Conservation (phyloP, 2,888 invertebrate genomes). For the Eupithecia inturbata region DNA sequence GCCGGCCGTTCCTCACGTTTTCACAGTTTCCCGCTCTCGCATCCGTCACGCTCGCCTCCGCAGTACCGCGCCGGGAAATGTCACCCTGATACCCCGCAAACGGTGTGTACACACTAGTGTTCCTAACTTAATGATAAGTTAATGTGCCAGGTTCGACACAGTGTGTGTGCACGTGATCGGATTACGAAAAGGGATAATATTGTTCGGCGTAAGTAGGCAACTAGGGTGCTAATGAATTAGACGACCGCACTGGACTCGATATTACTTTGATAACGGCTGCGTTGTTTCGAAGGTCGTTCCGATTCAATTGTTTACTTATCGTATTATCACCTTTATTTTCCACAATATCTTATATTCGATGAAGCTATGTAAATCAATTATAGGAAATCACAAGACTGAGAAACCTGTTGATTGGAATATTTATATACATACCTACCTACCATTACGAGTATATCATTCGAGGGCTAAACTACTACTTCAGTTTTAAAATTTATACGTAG, state of each 20-base stretch:
- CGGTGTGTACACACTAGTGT: slow-evolving; percentile 71
- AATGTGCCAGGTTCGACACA: slow-evolving; percentile 65
- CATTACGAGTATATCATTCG: not conserved
- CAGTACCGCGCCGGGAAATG: slow-evolving; percentile 64
- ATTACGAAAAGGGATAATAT: slow-evolving; percentile 73
- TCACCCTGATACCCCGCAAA: slow-evolving; percentile 68
- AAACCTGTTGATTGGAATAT: slow-evolving; percentile 27
- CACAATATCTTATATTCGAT: slow-evolving; percentile 45
- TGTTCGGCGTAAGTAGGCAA: slow-evolving; percentile 73
- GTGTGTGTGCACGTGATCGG: slow-evolving; percentile 75
- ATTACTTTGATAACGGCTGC: slow-evolving; percentile 55
- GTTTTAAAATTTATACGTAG: slow-evolving; percentile 9
- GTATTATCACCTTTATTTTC: slow-evolving; percentile 53
- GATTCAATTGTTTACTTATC: slow-evolving; percentile 64
- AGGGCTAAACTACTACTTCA: slow-evolving; percentile 9
- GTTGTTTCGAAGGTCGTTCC: slow-evolving; percentile 64
- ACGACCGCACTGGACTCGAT: slow-evolving; percentile 47
- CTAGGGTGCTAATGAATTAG: slow-evolving; percentile 64
- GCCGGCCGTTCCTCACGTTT: slow-evolving; percentile 59
- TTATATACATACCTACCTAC: not conserved
- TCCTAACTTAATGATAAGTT: slow-evolving; percentile 69
- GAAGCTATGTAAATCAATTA: not conserved
- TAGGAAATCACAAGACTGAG: not conserved
- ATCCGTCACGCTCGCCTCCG: slow-evolving; percentile 52
- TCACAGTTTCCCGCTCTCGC: slow-evolving; percentile 64